Evolutionary conservation across 2,797 vertebrate genomes (phyloP), one percentile per base, ranked within the genome.

Genomic region (Echeneis naucrates): DNA sequence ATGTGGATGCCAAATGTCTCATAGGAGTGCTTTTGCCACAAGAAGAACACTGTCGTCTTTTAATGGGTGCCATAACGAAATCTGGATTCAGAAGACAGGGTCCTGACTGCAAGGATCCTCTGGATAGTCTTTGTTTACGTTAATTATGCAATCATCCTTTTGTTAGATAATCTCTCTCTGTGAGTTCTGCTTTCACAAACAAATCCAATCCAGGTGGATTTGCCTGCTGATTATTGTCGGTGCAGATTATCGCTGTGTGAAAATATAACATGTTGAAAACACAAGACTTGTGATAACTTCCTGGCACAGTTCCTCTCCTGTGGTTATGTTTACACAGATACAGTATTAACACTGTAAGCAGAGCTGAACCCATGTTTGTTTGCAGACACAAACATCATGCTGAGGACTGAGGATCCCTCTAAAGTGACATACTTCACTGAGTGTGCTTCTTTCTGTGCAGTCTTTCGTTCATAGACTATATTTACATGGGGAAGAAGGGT

Each of bases 271-370:
- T 23, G 42, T 63, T 38, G 9, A 23, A n/a, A 19, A 30, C 19
- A 4, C 19, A 13, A 35, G 19, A 42, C 44, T 45, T 45, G 56
- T 72, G 56, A 42, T 67, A 56, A 32, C 32, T 13, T 60, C 12
- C 19, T 16, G 44, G 40, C 64, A 47, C 17, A 66, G 42, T 72
- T 75, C 68, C 58, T 57, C 23, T 45, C 10, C 40, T 56, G 19
- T 48, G 21, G 61, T 40, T 19, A 4, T 69, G 54, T 81, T 74
- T 71, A 69, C 48, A 63, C 74, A 16, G 60, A 42, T 24, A 63
- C 42, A 60, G 14, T 78, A 14, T 48, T 38, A 62, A 74, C 66
- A 33, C 21, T 32, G 57, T 8, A 3, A 51, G 33, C 19, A 47
- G 35, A 35, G 21, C 47, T 37, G 17, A 4, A 19, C 35, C 17